These are phyloP conservation scores for Tarsius wallacei DNA, from an alignment of 2,797 vertebrate genomes.

Conservation along the genomic window DNA sequence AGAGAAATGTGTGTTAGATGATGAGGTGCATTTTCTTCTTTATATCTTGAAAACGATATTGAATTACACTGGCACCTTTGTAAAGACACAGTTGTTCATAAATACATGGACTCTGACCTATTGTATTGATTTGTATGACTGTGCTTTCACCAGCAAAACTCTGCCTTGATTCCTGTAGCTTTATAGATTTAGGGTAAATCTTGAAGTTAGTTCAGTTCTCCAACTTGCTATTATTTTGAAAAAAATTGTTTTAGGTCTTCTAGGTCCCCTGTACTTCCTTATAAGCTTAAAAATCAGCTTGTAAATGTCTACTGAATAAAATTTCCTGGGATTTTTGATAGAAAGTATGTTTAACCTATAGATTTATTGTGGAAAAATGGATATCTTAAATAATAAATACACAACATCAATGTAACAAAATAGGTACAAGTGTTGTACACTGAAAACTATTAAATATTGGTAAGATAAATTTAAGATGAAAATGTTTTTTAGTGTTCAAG, in stretches of 20 bases:
- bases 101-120: not conserved
- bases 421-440: not conserved
- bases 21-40: not conserved
- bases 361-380: not conserved
- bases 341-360: not conserved
- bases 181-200: not conserved
- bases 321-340: not conserved
- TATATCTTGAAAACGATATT: not conserved
- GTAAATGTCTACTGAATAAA: not conserved
- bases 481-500: not conserved
- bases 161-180: not conserved
- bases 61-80: not conserved
- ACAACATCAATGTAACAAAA: not conserved
- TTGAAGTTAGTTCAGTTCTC: not conserved
- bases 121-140: not conserved
- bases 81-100: not conserved
- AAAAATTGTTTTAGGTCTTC: not conserved
- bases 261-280: not conserved
- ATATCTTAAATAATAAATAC: not conserved
- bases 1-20: no score
- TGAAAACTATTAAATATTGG: not conserved
- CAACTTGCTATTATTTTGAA: not conserved
- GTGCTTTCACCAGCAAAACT: not conserved
- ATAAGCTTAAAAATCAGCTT: not conserved
- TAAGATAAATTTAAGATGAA: not conserved